Percentiles rank a stretch among this genome's conserved stretches.
Evolutionary conservation across 2,797 vertebrate species (phyloP).

Genomic region (Hippoglossus hippoglossus): DNA sequence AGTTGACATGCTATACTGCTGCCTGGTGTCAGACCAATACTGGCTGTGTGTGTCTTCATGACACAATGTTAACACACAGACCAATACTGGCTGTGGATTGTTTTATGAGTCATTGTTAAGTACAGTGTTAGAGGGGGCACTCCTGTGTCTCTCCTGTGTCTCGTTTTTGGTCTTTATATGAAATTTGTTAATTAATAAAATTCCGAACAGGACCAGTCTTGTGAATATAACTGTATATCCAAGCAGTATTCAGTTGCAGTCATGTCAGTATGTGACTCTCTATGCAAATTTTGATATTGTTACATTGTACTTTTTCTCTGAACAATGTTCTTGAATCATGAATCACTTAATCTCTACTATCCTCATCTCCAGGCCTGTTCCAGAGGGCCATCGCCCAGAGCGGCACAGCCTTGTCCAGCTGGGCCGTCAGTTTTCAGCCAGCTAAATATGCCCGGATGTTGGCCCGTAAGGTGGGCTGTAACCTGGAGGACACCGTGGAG

Average conservation of each 20-base stretch:
- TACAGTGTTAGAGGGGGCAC: too few species aligned
- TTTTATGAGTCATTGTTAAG: too few species aligned
- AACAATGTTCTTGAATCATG: not conserved
- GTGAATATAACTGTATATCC: too few species aligned
- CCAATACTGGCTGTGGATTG: too few species aligned
- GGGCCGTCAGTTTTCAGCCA: slow-evolving; percentile 99
- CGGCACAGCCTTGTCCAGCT: slow-evolving; percentile 97
- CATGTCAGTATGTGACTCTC: not conserved
- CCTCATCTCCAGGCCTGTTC: slow-evolving; percentile 89
- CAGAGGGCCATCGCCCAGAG: slow-evolving; percentile 99
- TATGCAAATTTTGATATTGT: not conserved
- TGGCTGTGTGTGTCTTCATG: not conserved
- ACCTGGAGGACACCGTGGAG: slow-evolving; percentile 96
- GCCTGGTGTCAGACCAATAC: not conserved
- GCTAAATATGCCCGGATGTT: slow-evolving; percentile 97
- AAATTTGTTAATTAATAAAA: too few species aligned
- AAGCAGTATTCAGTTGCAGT: too few species aligned
- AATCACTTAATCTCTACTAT: not conserved
- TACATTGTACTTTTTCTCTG: not conserved
- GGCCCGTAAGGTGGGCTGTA: slow-evolving; percentile 98
- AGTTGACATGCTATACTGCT: not conserved
- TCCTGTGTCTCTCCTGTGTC: too few species aligned
- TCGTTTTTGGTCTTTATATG: too few species aligned
- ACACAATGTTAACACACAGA: too few species aligned
- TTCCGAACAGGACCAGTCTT: not conserved